Conservation (phyloP, 2,113 vertebrate genomes). For the Callipepla californica region DNA sequence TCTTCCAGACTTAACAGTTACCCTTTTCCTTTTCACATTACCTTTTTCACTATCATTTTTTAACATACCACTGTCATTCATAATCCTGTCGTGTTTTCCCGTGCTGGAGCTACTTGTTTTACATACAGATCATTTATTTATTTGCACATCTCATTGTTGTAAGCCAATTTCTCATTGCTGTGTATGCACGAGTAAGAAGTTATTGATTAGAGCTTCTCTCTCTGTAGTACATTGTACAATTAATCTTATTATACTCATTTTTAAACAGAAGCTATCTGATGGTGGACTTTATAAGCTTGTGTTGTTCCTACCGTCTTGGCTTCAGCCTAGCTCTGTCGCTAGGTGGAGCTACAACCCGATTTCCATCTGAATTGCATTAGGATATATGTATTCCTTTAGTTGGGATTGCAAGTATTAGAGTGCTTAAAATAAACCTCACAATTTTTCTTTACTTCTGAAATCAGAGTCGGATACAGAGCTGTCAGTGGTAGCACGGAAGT, state of each 20-base stretch:
- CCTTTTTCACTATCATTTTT: background rate
- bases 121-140: too few species aligned
- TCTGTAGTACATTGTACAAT: background rate
- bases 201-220: background rate
- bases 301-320: background rate
- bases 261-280: too few species aligned
- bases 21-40: background rate
- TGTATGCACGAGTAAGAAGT: background rate
- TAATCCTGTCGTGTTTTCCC: background rate
- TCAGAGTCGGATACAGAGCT: background rate
- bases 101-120: background rate
- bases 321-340: slow-evolving; percentile 3
- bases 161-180: background rate
- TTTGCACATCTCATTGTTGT: background rate
- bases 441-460: background rate
- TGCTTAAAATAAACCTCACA: too few species aligned
- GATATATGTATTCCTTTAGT: background rate
- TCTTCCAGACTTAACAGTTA: background rate
- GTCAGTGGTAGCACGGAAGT: background rate
- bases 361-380: background rate
- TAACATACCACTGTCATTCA: background rate
- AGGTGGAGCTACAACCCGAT: slow-evolving; percentile 67
- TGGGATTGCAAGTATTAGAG: background rate
- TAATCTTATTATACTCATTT: background rate
- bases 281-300: accelerated